phyloP scores from a whole-genome alignment of 2,113 vertebrate species.

The Lepus europaeus region DNA sequence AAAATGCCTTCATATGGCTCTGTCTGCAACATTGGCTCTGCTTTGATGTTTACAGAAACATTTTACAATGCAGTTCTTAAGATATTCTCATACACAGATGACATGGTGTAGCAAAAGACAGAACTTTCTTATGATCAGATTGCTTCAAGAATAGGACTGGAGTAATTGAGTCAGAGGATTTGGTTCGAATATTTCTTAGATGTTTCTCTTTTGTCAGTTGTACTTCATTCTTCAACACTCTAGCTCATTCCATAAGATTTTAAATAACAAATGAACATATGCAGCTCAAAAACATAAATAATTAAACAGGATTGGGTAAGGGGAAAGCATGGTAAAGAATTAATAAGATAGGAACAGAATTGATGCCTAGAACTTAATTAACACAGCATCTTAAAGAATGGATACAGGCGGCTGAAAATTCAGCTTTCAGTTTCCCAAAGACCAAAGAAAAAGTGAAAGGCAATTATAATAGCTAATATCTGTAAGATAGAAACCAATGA shows the following conservation, averaged over 20 bases:
- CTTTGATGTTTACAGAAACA: background rate
- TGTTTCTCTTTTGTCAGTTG: background rate
- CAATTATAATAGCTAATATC: background rate
- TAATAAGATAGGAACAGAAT: background rate
- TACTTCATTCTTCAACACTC: background rate
- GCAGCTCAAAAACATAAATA: background rate
- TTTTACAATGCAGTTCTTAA: background rate
- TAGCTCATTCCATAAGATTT: background rate
- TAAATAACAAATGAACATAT: background rate
- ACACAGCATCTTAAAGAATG: background rate
- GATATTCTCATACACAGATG: background rate
- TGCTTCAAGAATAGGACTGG: background rate
- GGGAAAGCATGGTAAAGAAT: background rate
- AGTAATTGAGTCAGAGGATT: background rate
- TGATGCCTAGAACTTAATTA: background rate
- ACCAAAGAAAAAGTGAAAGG: conserved; percentile 4
- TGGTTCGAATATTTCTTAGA: conserved; percentile 14
- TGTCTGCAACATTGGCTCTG: background rate
- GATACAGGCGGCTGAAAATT: background rate
- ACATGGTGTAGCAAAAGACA: background rate
- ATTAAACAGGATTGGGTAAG: background rate
- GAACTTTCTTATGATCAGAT: conserved; percentile 15
- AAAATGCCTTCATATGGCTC: conserved; percentile 41
- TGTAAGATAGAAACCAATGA: background rate
- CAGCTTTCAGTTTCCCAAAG: background rate